phyloP scores from a whole-genome alignment of 23 tunicate species.

The Trididemnum clinides region DNA sequence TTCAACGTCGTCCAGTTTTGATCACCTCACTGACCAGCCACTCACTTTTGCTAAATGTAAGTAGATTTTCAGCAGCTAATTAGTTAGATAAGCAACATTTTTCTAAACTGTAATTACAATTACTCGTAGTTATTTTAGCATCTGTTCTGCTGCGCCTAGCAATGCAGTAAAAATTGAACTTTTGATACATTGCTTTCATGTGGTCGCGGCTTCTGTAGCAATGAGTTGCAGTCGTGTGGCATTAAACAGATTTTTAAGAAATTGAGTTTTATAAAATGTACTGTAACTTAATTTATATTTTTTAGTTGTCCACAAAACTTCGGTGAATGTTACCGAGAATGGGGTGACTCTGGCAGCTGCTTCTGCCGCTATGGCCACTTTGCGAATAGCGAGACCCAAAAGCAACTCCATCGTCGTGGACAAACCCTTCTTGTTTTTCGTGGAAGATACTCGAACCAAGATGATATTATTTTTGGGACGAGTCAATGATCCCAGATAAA shows the following conservation, averaged over 20 bases:
- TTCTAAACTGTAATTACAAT: too few species aligned
- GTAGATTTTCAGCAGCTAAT: too few species aligned
- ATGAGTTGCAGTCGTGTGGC: too few species aligned
- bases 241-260: too few species aligned
- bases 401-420: neutral
- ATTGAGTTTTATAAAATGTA: neutral
- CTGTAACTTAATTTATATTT: neutral
- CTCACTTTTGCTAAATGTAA: neutral
- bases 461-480: conserved; percentile 15
- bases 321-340: neutral
- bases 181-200: too few species aligned
- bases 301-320: conserved; percentile 21
- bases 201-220: too few species aligned
- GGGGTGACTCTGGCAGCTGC: conserved; percentile 20
- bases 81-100: too few species aligned
- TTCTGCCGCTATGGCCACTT: neutral
- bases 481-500: conserved; percentile 38
- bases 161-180: too few species aligned
- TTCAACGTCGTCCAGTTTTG: neutral
- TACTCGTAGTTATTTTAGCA: too few species aligned
- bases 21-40: neutral
- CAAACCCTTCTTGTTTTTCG: conserved; percentile 27
- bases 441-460: conserved; percentile 4
- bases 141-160: too few species aligned
- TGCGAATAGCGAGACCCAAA: neutral